Base-by-base conservation (phyloP, 1,140 invertebrate genomes). In the Heterodera schachtii region DNA sequence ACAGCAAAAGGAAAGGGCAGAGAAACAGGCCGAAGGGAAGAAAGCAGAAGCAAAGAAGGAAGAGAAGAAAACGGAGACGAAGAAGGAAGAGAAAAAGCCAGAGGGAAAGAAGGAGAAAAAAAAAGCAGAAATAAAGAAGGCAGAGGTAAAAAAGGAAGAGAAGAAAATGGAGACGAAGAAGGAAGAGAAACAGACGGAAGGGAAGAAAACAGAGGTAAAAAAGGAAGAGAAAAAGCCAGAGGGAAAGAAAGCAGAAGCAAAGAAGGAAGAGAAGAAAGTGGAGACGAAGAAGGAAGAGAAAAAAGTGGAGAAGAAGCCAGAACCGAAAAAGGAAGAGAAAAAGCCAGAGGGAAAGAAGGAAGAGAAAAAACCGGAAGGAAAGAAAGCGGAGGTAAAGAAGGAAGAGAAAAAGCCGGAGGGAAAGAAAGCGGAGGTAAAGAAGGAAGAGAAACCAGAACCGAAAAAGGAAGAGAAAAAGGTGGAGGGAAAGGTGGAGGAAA, bases 401-500 rank as follows among this genome's bases (percentile, higher is more conserved):
- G 2, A 46, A 47, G 66, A 69, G 43, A 41, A 16, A 11, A 9
- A 79, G 8, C 47, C 44, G 19, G 66, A 67, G 7, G 19, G 21
- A 6, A 77, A 77, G 75, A 47, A 64, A 46, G 44, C n/a, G 47
- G 9, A 69, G 16, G 46, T 44, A 46, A 13, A 31, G 4, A 73
- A 79, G 41, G 66, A 69, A 7, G 21, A 46, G 3, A 80, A 80
- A 47, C 21, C 8, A 66, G 44, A 81, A 75, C 19, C 49, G 47
- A 75, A 46, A 11, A 82, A 81, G 78, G 81, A 83, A 83, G 41
- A 80, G 19, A 81, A 81, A 81, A 81, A 80, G 21, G 79, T 6
- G 67, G 16, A 3, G 11, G 49, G 83, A 16, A 82, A 81, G n/a
- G 77, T 41, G 13, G 79, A 81, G 57, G 6, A 81, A 6, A 81